Conservation (phyloP, 2,797 vertebrate genomes). For the Chromobotia macracanthus region DNA sequence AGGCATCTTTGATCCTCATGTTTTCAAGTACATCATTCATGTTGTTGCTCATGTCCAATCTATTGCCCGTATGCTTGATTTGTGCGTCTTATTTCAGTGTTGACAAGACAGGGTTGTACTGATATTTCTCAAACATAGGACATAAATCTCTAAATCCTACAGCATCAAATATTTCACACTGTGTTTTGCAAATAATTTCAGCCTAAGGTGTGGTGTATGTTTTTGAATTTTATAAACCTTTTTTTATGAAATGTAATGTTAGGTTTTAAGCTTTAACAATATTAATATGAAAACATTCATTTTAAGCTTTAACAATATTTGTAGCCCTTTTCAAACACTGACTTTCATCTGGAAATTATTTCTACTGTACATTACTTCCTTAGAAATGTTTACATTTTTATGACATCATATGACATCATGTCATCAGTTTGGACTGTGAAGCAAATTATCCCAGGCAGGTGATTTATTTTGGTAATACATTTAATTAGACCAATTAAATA, state of each 20-base stretch:
- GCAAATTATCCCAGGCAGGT: constrained; percentile 21
- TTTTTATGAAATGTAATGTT: background rate
- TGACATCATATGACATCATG: background rate
- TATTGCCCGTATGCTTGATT: constrained; percentile 9
- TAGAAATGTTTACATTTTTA: background rate
- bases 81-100: background rate
- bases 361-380: too few species aligned
- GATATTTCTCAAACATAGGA: background rate
- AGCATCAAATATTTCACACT: background rate
- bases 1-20: constrained; percentile 27
- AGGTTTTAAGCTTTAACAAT: too few species aligned
- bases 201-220: background rate
- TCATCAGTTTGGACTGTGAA: constrained; percentile 35
- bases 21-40: constrained; percentile 16
- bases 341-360: background rate
- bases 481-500: constrained; percentile 24
- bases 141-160: background rate
- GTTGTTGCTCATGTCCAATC: constrained; percentile 21
- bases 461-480: too few species aligned
- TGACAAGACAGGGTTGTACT: background rate
- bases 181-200: background rate
- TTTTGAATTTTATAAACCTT: background rate
- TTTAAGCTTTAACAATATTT: too few species aligned
- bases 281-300: too few species aligned
- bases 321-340: background rate